A percentile compares a stretch with the other conserved stretches of the same genome.
phyloP scores from a whole-genome alignment of 1,140 invertebrate species.

The Pseudomyrmex flavicornis region DNA sequence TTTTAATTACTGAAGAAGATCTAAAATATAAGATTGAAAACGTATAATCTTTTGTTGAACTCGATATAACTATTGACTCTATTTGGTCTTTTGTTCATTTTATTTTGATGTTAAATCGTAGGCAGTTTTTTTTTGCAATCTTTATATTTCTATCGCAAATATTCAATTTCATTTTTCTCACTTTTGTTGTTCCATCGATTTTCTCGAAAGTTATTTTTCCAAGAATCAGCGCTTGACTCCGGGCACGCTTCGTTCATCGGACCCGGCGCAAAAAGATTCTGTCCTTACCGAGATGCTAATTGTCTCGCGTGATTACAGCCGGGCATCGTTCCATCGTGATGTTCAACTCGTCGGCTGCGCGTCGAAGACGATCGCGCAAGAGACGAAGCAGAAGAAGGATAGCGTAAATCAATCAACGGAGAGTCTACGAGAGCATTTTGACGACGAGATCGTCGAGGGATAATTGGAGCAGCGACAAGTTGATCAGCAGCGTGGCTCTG shows the following conservation, averaged over 20 bases:
- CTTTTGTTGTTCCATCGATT: background rate
- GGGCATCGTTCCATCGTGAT: slow-evolving; percentile 4
- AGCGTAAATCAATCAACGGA: slow-evolving; percentile 72
- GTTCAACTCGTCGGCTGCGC: background rate
- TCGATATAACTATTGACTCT: too few relatives aligned
- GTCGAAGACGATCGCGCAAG: slow-evolving; percentile 2
- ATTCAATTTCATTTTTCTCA: slow-evolving; percentile 8
- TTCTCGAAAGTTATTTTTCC: background rate
- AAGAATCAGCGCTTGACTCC: background rate
- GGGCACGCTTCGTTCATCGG: slow-evolving; percentile 15
- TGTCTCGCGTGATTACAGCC: slow-evolving; percentile 63
- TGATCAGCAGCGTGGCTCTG: slow-evolving; percentile 63
- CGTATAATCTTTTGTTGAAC: too few relatives aligned
- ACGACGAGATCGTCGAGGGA: slow-evolving; percentile 52
- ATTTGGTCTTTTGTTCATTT: too few relatives aligned
- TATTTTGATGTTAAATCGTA: background rate
- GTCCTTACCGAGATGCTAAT: slow-evolving; percentile 66
- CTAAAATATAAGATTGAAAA: too few relatives aligned
- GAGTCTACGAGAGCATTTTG: slow-evolving; percentile 62
- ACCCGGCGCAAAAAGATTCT: slow-evolving; percentile 19
- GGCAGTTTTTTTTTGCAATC: too few relatives aligned
- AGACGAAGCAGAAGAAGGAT: slow-evolving; percentile 54
- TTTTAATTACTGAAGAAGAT: too few relatives aligned
- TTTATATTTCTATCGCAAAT: background rate
- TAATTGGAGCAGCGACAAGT: slow-evolving; percentile 75